Evolutionary conservation across 2,113 vertebrate genomes (phyloP), one percentile per base, ranked within the genome.

Genomic region (Siniperca knerii): DNA sequence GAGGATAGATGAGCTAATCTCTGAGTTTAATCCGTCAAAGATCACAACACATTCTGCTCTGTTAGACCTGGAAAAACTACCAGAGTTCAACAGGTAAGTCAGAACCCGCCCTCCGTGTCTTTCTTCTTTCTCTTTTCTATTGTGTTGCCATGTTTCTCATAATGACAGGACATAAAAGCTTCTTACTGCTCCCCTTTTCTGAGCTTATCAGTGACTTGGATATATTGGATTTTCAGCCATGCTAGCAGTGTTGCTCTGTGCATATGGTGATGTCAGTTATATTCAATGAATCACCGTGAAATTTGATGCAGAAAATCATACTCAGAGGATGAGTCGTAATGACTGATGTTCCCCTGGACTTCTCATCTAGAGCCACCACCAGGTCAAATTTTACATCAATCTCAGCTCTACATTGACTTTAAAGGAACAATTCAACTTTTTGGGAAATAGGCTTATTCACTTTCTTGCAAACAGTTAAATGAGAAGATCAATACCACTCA

Each of bases 11-110:
- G 97, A 98, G 65, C 95, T 99, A 83, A 94, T 98, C 40, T 57
- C 88, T 0, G 97, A 98, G 88, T 99, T 99, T 79, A 97, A 97
- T 66, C 80, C 97, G 16, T 95, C 93, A 71, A 97, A 95, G 84
- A 94, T 98, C 65, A 97, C 96, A 23, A 97, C 96, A 46, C 97
- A 99, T 81, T 99, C 98, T 6, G 98, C 98, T 35, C 91, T 98
- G 29, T 91, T 99, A 88, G 98, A 99, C 84, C 95, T 98, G 64
- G 96, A 97, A 21, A 97, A 96, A 11, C 96, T 99, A 1, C 95
- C 96, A 0, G 97, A 98, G 82, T 99, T 97, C 92, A 99, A 97
- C 96, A 97, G 96, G 98, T 98, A 54, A 72, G 86, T 35, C 46
- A 0, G 12, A 0, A 61, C 29, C 29, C 29, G 29, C 58, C 52